Evolutionary conservation across 1,140 invertebrate genomes (phyloP).

Genomic region (Drepana arcuata): DNA sequence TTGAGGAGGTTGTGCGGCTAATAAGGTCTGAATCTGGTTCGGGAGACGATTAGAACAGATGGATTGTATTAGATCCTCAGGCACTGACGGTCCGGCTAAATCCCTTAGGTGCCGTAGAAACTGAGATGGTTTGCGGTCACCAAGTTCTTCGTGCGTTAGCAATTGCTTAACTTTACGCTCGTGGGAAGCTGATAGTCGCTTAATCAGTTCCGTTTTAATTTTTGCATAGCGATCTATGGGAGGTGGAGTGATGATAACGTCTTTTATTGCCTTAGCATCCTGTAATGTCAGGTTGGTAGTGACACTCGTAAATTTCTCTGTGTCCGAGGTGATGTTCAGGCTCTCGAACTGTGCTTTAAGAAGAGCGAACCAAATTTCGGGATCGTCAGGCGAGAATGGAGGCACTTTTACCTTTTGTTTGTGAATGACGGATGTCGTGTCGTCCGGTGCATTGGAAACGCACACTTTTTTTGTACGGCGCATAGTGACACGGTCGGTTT

Average conservation of each 20-base stretch:
- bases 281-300: constrained; percentile 3
- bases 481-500: neutral
- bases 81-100: too few relatives aligned
- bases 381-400: constrained; percentile 18
- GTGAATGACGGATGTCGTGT: neutral
- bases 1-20: too few relatives aligned
- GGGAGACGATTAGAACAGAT: too few relatives aligned
- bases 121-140: constrained; percentile 8
- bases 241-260: constrained; percentile 7
- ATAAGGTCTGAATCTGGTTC: too few relatives aligned
- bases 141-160: constrained; percentile 7
- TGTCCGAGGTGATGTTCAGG: constrained; percentile 7
- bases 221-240: constrained; percentile 3
- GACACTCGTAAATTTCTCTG: constrained; percentile 16
- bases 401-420: constrained; percentile 7
- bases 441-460: neutral
- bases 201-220: constrained; percentile 9
- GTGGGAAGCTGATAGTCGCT: constrained; percentile 6
- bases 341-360: constrained; percentile 8
- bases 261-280: constrained; percentile 2
- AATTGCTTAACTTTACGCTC: constrained; percentile 4
- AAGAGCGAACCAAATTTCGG: constrained; percentile 11
- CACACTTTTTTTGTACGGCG: too few relatives aligned
- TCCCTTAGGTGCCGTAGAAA: constrained; percentile 6
- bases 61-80: too few relatives aligned